Evolutionary conservation across 2,888 invertebrate genomes (phyloP), one percentile per base, ranked within the genome.

Genomic region (Glomeris marginata): DNA sequence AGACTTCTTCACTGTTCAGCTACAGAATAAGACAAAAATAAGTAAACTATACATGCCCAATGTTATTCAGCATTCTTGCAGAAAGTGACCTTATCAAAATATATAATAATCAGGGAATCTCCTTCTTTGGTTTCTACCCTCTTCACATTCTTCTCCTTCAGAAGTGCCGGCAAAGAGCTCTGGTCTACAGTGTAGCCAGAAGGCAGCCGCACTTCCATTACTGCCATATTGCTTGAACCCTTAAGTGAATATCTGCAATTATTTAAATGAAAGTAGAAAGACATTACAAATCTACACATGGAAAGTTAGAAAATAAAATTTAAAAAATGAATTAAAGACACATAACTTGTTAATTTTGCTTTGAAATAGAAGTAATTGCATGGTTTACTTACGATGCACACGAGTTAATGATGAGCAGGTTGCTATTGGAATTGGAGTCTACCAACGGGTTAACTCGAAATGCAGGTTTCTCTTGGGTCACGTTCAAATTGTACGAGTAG

Each of bases 171-270:
- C 79, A 81, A 59, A 80, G 67, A 62, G 79, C 56, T 77, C 69
- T 64, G 61, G 59, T 90, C 86, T 0, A 85, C 83, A 1, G 83
- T 77, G 64, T 83, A 94, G n/a, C 94, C 92, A 1, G 90, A 90
- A 0, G 91, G 90, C 52, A 94, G 72, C 54, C 78, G 78, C 0
- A 92, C 81, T 61, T 90, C 88, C 74, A 92, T 81, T 1, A 92
- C 81, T 11, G 87, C 84, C 79, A 92, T 82, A 57, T 92, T 92
- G 54, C 85, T 85, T 56, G 43, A 35, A 5, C 42, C 50, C 36
- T 28, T 38, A 18, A 15, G 13, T 2, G 40, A 8, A 37, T 15
- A 20, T 15, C 20, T 18, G 16, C 15, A 18, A 13, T 21, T 15
- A 21, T 50, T 46, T n/a, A n/a, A n/a, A n/a, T n/a, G n/a, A n/a